phyloP scores from a whole-genome alignment of 2,797 vertebrate genomes.

The Gorsachius magnificus region DNA sequence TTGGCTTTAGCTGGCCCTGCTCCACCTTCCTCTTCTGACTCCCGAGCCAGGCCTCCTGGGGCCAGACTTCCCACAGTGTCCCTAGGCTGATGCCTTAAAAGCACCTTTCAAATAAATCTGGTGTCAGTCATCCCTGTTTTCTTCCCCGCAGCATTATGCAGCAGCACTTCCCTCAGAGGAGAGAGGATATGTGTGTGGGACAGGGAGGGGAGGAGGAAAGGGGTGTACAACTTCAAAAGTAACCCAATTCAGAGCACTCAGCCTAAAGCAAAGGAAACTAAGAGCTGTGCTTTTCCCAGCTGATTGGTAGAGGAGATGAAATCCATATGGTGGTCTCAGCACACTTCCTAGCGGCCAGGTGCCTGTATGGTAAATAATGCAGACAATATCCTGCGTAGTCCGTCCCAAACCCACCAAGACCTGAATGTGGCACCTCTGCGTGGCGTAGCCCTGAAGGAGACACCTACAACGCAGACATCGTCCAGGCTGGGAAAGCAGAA shows the following conservation, averaged over 20 bases:
- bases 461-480: background rate
- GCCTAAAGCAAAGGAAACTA: constrained; percentile 8
- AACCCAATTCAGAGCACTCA: background rate
- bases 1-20: constrained; percentile 33
- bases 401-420: background rate
- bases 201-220: constrained; percentile 2
- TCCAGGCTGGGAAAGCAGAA: background rate
- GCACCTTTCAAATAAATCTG: constrained; percentile 52
- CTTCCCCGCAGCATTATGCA: background rate
- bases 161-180: background rate
- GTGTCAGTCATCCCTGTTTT: constrained; percentile 40
- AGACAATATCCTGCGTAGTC: background rate
- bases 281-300: background rate
- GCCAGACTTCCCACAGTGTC: constrained; percentile 36
- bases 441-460: background rate
- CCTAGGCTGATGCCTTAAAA: constrained; percentile 31
- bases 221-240: background rate
- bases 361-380: background rate
- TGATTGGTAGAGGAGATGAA: background rate
- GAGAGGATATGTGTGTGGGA: background rate
- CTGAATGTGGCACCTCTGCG: background rate
- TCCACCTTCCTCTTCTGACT: constrained; percentile 31
- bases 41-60: background rate
- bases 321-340: background rate
- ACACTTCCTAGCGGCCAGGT: constrained; percentile 5